phyloP scores from a whole-genome alignment of 2,888 invertebrate genomes.

The Pantelozetes paolii region DNA sequence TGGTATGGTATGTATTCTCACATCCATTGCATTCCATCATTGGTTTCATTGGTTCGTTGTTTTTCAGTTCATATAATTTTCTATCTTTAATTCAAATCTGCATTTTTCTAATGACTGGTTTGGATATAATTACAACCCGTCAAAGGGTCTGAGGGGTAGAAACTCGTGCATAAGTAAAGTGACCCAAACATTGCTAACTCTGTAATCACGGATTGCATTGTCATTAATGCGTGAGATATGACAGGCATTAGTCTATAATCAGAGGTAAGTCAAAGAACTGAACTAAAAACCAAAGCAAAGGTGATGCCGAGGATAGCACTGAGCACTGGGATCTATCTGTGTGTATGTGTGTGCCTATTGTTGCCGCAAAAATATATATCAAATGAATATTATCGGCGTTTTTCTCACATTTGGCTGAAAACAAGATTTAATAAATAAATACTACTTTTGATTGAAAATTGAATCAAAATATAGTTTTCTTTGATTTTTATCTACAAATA shows the following conservation, averaged over 20 bases:
- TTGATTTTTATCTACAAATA: conserved; percentile 6
- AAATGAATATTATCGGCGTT: conserved; percentile 31
- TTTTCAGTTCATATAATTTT: conserved; percentile 27
- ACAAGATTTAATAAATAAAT: conserved; percentile 9
- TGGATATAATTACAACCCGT: conserved; percentile 31
- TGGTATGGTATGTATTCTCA: neutral
- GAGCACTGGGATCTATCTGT: too few species aligned
- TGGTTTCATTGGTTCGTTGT: conserved; percentile 13
- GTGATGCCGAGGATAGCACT: conserved; percentile 2
- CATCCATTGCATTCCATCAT: conserved; percentile 4
- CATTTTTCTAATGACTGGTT: conserved; percentile 30
- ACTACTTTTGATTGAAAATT: neutral
- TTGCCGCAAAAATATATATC: conserved; percentile 6
- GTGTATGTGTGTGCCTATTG: neutral
- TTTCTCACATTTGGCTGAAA: conserved; percentile 3
- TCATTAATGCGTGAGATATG: conserved; percentile 36
- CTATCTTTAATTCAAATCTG: conserved; percentile 33
- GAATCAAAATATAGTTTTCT: neutral
- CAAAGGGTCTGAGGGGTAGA: conserved; percentile 12
- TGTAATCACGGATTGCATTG: conserved; percentile 32
- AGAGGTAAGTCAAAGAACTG: conserved; percentile 30
- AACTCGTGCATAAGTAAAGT: conserved; percentile 34
- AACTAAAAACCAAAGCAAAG: neutral
- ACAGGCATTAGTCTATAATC: conserved; percentile 35
- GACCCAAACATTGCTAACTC: conserved; percentile 13